Conservation (phyloP, 2,797 vertebrate species). For the Catamblyrhynchus diadema region DNA sequence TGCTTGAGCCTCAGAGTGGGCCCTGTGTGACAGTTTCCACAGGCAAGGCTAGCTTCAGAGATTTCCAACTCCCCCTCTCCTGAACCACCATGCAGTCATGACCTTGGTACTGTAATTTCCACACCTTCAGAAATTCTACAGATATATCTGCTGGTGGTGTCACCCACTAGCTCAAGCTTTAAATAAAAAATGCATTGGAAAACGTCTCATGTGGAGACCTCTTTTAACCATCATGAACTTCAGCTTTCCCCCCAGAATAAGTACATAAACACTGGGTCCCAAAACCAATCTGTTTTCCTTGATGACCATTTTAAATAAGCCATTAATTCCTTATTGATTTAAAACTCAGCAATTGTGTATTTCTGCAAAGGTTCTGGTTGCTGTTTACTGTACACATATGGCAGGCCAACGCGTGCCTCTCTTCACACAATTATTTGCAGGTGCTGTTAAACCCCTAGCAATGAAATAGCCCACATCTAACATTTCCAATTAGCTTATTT, state of each 20-base stretch:
- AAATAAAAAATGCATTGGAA: not conserved
- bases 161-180: not conserved
- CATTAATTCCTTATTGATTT: not conserved
- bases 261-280: not conserved
- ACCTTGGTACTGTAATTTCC: not conserved
- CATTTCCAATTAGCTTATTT: conserved; percentile 50
- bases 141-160: not conserved
- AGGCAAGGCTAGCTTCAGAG: not conserved
- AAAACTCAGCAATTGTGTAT: not conserved
- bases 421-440: conserved; percentile 1
- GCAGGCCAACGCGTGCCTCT: not conserved
- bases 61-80: not conserved
- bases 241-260: not conserved
- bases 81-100: not conserved
- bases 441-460: conserved; percentile 1
- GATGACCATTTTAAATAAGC: not conserved
- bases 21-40: not conserved
- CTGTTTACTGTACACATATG: not conserved
- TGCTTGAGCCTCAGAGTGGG: not conserved
- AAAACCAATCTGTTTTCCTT: not conserved
- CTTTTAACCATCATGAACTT: not conserved
- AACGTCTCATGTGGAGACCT: not conserved
- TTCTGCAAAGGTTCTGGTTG: not conserved
- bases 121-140: not conserved
- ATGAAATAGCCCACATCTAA: conserved; percentile 18